Conservation (phyloP, 1,140 invertebrate species). For the Lasaia peninsularis region DNA sequence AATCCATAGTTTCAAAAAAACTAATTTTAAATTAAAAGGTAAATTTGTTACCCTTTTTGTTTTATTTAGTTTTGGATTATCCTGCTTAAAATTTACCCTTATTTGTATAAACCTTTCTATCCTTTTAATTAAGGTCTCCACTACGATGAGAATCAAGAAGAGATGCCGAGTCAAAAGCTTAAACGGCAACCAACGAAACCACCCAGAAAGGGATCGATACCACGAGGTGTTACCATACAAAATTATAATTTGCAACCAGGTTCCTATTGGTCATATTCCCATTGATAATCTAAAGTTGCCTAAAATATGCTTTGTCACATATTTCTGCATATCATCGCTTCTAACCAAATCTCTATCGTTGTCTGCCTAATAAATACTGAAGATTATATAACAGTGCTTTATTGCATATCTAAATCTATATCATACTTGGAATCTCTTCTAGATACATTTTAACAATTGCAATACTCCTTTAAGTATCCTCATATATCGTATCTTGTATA, state of each 20-base stretch:
- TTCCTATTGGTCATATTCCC: conserved; percentile 23
- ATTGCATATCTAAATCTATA: not conserved
- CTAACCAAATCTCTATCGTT: conserved; percentile 6
- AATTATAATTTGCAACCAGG: conserved; percentile 64
- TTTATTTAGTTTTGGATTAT: not conserved
- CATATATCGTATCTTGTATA: not conserved
- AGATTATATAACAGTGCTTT: not conserved
- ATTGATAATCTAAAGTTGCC: not conserved
- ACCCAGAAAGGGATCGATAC: conserved; percentile 85
- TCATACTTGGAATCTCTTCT: conserved; percentile 6
- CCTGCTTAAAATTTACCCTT: not conserved
- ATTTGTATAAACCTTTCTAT: not conserved
- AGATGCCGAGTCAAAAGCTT: conserved; percentile 57
- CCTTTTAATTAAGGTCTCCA: conserved; percentile 82
- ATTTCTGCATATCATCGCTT: conserved; percentile 2
- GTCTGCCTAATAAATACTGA: not conserved
- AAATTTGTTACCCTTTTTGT: not conserved
- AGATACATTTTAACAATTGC: not conserved
- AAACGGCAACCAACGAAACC: conserved; percentile 83
- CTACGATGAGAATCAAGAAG: conserved; percentile 83
- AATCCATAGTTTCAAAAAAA: too few species aligned
- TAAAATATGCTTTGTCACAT: not conserved
- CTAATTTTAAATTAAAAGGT: too few species aligned
- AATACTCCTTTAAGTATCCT: not conserved
- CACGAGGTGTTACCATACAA: conserved; percentile 76